Base-by-base conservation (phyloP, 2,113 vertebrate genomes). In the Chaetodon trifascialis region DNA sequence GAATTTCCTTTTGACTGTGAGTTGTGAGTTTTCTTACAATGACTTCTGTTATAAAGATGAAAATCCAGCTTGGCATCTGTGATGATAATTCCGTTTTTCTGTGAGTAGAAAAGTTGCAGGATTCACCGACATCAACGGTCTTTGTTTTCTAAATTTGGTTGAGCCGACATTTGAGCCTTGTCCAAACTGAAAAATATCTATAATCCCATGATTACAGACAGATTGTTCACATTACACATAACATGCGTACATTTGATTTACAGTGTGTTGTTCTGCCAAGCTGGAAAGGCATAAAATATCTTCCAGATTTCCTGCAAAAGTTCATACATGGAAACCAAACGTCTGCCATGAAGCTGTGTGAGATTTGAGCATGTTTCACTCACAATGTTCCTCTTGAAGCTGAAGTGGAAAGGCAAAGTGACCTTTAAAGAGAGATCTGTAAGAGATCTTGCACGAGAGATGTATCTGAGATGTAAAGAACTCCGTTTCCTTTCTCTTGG, bases 291-390 rank as follows among this genome's bases (percentile, higher is more conserved):
- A 62, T 12, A 44, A 79, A 56, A 63, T n/a, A 49, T 73, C 34
- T 62, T 80, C 83, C 68, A 77, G 76, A 73, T 78, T 89, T 81
- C 36, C 42, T 68, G 66, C 71, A 69, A 54, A 74, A 36, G 19
- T 51, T 44, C 68, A 54, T 62, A 36, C 4, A 23, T 15, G 30
- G 40, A 80, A 80, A 71, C 5, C 66, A 7, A 83, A 69, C 42
- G 14, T 59, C 62, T 66, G 52, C 21, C 16, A 19, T 55, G 11
- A 17, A 49, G 52, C 64, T 23, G 14, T n/a, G 17, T 59, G 15
- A 1, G 0, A 19, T 60, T 19, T 19, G 40, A 60, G 19, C 21
- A 34, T 12, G 34, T 56, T 67, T 73, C 49, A 14, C 49, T 65
- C 7, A 19, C 38, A 51, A 46, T 14, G 25, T 65, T 30, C 30